Conservation (phyloP, 2,797 vertebrate genomes). For the Eulemur rubriventer region DNA sequence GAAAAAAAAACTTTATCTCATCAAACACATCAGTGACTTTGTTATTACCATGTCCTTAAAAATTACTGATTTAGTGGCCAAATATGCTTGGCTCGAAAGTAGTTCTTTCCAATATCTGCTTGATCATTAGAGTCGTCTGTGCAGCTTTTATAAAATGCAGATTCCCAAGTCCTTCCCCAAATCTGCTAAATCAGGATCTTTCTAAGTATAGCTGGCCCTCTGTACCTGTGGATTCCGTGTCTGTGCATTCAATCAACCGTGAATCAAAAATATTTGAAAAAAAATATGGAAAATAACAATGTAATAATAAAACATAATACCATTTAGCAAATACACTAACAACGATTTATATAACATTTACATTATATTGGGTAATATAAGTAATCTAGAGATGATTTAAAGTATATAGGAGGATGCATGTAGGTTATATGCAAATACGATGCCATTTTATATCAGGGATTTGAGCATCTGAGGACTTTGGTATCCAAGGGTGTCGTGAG, state of each 20-base stretch:
- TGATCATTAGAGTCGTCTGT: not conserved
- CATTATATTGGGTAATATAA: not conserved
- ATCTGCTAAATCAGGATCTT: not conserved
- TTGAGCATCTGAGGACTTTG: not conserved
- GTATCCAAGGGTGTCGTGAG: not conserved
- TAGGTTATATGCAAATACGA: not conserved
- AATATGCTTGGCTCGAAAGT: not conserved
- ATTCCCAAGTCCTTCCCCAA: not conserved
- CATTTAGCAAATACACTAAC: not conserved
- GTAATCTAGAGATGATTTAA: not conserved
- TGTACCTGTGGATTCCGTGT: no score
- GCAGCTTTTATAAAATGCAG: not conserved
- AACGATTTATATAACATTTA: not conserved
- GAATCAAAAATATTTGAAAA: not conserved
- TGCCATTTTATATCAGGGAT: not conserved
- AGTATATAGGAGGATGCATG: not conserved
- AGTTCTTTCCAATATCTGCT: not conserved
- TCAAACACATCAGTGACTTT: not conserved
- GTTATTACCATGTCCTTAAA: not conserved
- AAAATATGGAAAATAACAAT: not conserved
- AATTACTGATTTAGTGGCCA: not conserved
- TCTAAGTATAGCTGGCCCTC: not conserved
- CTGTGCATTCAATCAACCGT: not conserved
- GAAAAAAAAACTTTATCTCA: not conserved
- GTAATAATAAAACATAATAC: not conserved